Evolutionary conservation across 2,113 vertebrate genomes (phyloP).

Genomic region (Psammodynastes pulverulentus): DNA sequence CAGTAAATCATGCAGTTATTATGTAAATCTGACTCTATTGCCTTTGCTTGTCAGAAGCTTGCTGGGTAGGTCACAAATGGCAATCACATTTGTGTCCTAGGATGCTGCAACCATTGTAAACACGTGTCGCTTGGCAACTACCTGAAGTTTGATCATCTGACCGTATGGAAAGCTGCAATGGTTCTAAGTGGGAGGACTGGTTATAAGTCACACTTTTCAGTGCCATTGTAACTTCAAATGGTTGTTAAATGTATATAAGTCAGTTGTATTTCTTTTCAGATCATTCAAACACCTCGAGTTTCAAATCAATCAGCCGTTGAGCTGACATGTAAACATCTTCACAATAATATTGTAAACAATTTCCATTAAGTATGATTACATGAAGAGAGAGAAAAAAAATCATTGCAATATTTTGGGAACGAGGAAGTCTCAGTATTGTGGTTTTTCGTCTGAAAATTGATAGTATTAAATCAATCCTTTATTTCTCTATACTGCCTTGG

Average conservation of each 20-base stretch:
- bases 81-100: too few relatives aligned
- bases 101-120: not conserved
- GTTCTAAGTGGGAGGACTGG: too few relatives aligned
- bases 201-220: not conserved
- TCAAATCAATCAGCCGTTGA: not conserved
- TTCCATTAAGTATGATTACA: not conserved
- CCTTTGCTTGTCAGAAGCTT: not conserved
- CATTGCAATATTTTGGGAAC: not conserved
- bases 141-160: too few relatives aligned
- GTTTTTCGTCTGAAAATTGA: rapidly evolving
- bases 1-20: not conserved
- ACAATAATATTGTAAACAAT: not conserved
- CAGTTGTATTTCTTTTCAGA: not conserved
- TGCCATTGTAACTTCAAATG: not conserved
- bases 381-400: not conserved
- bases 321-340: not conserved
- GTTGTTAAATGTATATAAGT: not conserved
- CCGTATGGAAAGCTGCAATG: too few relatives aligned
- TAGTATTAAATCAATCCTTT: not conserved
- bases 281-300: not conserved
- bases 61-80: not conserved
- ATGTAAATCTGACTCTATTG: not conserved
- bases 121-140: too few relatives aligned
- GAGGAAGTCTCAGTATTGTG: not conserved
- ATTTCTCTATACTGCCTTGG: not conserved